These are phyloP conservation scores for Gambusia affinis DNA, from an alignment of 2,113 vertebrate genomes.

Conservation along the genomic window DNA sequence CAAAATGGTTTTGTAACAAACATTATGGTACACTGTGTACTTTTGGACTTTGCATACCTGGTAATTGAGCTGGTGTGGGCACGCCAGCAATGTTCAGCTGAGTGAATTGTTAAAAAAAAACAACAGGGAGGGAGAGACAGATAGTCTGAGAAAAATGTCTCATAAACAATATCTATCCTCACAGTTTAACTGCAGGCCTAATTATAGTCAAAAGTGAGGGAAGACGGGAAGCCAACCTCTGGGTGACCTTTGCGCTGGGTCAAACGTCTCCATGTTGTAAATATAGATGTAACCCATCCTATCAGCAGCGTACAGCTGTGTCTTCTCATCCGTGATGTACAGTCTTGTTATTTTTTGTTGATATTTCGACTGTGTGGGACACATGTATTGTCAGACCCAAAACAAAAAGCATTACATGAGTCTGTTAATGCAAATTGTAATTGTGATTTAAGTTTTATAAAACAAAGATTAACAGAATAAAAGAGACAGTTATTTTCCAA, in stretches of 20 bases:
- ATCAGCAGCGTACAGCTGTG: slow-evolving; percentile 62
- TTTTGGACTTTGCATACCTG: slow-evolving; percentile 65
- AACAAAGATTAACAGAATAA: neutral
- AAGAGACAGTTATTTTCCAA: neutral
- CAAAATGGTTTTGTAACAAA: neutral
- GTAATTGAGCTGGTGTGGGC: slow-evolving; percentile 76
- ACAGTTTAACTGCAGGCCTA: neutral
- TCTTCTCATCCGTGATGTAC: slow-evolving; percentile 53
- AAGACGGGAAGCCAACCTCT: slow-evolving; percentile 22
- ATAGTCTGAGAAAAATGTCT: neutral
- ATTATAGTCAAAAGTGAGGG: neutral
- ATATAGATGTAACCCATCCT: slow-evolving; percentile 60
- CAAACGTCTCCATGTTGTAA: slow-evolving; percentile 62
- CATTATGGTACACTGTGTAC: neutral
- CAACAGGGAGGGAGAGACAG: slow-evolving; percentile 1
- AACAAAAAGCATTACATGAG: neutral
- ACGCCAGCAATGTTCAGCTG: slow-evolving; percentile 68
- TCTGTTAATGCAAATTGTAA: no score
- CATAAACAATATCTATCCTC: neutral
- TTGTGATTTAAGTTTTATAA: no score
- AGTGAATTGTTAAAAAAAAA: neutral
- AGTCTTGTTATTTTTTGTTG: slow-evolving; percentile 73
- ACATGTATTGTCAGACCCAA: neutral
- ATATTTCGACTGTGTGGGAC: slow-evolving; percentile 60
- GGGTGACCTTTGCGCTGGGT: slow-evolving; percentile 56